Evolutionary conservation across 2,888 invertebrate genomes (phyloP), one percentile per base, ranked within the genome.

Genomic region (Scrobipalpa atriplicella): DNA sequence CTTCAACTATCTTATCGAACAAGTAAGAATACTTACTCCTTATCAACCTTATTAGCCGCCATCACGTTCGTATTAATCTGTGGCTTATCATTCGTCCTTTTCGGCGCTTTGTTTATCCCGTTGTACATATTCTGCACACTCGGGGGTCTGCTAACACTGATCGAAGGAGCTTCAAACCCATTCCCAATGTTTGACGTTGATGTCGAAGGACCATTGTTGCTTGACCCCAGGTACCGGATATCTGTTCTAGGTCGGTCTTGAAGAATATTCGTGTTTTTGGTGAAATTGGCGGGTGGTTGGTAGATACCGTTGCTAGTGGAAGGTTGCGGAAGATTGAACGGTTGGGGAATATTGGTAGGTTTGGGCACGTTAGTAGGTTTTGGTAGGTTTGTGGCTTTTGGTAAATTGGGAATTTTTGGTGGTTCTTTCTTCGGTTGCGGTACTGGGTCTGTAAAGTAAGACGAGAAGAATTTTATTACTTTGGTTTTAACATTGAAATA

Each of bases 11-110:
- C 47, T 16, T 47, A 16, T 47, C 16, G n/a, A 47, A 66, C 18
- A 64, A 10, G 11, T 16, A 62, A 65, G 11, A 47, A 9, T 65
- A 84, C 87, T 85, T 43, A 86, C 87, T 82, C 76, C 67, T 87
- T 86, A 47, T 80, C 75, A 18, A 87, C 76, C 74, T 87, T 90
- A 47, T 84, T 83, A 1, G 76, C 70, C 0, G 78, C 72, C 9
- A 73, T 75, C 1, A 81, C 79, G 7, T 79, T 74, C 0, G 80
- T 85, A 67, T 92, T 92, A 0, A 89, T 81, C 74, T 92, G 93
- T 0, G 90, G 91, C 75, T 90, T 87, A 54, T 91, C 89, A 64
- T 92, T 91, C 8, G 83, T 89, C 70, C 91, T 81, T 73, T 92
- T 92, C 6, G 79, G 73, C 64, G 67, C 2, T 11, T 62, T 62